A percentile compares a stretch with the other conserved stretches of the same genome.
Evolutionary conservation across 2,113 vertebrate species (phyloP).

Genomic region (Saguinus midas): DNA sequence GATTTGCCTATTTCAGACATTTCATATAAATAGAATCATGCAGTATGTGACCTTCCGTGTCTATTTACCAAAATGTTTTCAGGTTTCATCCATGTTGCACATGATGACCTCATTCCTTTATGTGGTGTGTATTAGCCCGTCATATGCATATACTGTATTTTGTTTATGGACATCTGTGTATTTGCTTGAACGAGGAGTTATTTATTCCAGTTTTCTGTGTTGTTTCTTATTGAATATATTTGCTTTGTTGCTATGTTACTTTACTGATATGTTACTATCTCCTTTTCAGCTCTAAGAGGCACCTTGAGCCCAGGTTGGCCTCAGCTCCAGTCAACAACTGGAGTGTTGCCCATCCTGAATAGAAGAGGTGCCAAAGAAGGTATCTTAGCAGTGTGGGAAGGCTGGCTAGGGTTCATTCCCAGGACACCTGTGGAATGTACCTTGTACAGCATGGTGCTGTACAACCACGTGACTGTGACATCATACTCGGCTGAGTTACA

Average conservation of each 20-base stretch:
- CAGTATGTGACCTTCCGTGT: neutral
- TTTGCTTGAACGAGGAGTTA: neutral
- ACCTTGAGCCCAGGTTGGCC: neutral
- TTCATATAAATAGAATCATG: neutral
- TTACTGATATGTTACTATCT: neutral
- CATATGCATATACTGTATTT: neutral
- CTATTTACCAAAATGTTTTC: neutral
- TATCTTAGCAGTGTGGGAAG: neutral
- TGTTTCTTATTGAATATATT: neutral
- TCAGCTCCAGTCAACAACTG: neutral
- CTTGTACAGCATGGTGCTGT: neutral
- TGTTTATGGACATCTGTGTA: neutral
- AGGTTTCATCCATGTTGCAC: neutral
- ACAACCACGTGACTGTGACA: neutral
- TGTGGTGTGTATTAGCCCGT: neutral
- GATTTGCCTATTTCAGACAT: neutral
- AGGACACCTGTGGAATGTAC: neutral
- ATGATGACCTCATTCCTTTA: neutral
- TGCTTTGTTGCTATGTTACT: neutral
- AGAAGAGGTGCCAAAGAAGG: neutral
- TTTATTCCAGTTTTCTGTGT: neutral
- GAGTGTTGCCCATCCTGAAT: neutral
- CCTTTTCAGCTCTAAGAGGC: neutral
- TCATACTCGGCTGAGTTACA: neutral
- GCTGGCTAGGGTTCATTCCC: neutral